Evolutionary conservation across 2,888 invertebrate species (phyloP), one percentile per base, ranked within the genome.

Genomic region (Leptopilina drosophilae): DNA sequence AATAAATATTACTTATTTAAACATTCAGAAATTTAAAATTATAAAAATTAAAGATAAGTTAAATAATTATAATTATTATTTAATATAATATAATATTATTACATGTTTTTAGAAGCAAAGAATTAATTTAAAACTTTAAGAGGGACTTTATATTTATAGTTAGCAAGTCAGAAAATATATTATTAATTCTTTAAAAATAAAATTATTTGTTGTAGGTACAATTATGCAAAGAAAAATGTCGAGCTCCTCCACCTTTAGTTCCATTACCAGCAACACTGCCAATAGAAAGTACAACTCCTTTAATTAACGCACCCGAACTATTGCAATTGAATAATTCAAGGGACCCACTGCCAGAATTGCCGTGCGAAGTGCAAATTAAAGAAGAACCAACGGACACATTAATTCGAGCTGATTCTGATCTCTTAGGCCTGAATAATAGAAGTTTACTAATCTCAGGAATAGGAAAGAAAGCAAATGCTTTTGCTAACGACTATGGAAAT

Each of bases 351-450:
- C 73, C 87, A 0, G 90, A 89, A 84, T 73, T 90, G 46, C 87
- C 88, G 2, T 89, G 89, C 40, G 90, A 90, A 78, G 90, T 90
- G 40, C 86, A 90, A 76, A 90, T 90, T 7, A 89, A 90, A 77
- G 90, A 90, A 81, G 87, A 86, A 66, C 82, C 82, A 1, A 49
- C 76, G 42, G 84, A 84, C 5, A 12, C 78, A 12, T 40, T 77
- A 8, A 66, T 76, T 15, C 76, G 65, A 59, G 3, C 67, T 20
- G 59, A 73, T 75, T 20, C 75, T 53, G 77, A 77, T 14, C 12
- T 26, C 1, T n/a, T 33, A 33, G 12, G 14, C 0, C 64, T 64
- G 33, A 7, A 40, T 64, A 26, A 81, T 77, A 33, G 81, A 83
- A 59, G 12, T 80, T 6, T 33, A 15, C 0, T 49, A 42, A 64